A percentile compares a stretch with the other conserved stretches of the same genome.
phyloP scores from a whole-genome alignment of 2,797 vertebrate species.

The Nyctibius grandis region DNA sequence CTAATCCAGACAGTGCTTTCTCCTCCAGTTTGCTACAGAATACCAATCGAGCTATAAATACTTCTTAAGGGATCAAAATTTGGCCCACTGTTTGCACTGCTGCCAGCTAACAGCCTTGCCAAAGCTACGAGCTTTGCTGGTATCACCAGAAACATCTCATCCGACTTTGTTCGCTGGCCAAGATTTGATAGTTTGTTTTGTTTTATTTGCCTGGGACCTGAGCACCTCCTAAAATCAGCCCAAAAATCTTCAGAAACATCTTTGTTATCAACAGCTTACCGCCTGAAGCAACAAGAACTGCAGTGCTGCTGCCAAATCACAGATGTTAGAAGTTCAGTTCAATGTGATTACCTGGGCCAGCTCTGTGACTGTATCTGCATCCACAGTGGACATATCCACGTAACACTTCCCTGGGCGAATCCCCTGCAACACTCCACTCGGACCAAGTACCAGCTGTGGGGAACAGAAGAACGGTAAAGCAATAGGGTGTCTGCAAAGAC shows the following conservation, averaged over 20 bases:
- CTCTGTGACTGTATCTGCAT: slow-evolving; percentile 95
- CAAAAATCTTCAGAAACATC: not conserved
- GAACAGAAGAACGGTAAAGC: slow-evolving; percentile 73
- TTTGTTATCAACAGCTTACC: not conserved
- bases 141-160: not conserved
- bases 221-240: not conserved
- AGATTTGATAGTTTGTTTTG: not conserved
- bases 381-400: slow-evolving; percentile 96
- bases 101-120: not conserved
- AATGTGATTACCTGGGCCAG: slow-evolving; percentile 88
- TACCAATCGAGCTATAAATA: not conserved
- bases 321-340: not conserved
- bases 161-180: not conserved
- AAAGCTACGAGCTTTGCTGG: not conserved
- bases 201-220: not conserved
- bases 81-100: not conserved
- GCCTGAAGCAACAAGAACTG: not conserved
- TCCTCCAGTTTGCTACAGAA: not conserved
- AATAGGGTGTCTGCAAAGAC: slow-evolving; percentile 72
- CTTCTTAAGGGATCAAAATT: not conserved
- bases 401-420: slow-evolving; percentile 98
- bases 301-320: not conserved
- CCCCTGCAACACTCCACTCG: slow-evolving; percentile 96
- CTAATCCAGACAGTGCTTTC: not conserved
- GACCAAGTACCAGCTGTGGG: slow-evolving; percentile 91